phyloP scores from a whole-genome alignment of 2,797 vertebrate species.

The Mus spretus region DNA sequence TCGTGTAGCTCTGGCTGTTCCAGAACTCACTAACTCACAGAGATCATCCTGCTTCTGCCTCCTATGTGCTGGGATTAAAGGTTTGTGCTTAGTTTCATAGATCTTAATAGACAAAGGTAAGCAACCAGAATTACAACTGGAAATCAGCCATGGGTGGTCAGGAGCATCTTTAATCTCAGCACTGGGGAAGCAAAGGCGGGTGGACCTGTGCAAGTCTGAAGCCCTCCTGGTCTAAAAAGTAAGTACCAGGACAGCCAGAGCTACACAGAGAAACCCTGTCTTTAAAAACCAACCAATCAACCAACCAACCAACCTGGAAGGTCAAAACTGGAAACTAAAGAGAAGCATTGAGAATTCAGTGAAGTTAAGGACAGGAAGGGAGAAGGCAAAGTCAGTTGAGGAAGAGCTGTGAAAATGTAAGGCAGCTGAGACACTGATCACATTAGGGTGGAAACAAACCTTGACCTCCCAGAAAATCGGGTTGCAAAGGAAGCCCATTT shows the following conservation, averaged over 20 bases:
- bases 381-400: not conserved
- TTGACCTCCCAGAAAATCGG: not conserved
- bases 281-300: not conserved
- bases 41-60: not conserved
- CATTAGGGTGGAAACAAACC: not conserved
- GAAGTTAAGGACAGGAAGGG: not conserved
- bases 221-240: not conserved
- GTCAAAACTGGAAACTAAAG: not conserved
- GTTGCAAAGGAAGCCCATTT: not conserved
- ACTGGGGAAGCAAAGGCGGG: not conserved
- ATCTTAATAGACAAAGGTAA: not conserved
- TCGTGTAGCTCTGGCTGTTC: not conserved
- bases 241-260: not conserved
- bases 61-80: not conserved
- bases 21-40: not conserved
- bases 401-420: not conserved
- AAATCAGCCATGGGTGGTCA: not conserved
- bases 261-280: not conserved
- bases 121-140: not conserved
- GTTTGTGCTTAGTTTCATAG: not conserved
- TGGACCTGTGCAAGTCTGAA: not conserved
- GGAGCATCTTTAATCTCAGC: not conserved
- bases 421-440: not conserved
- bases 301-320: not conserved
- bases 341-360: not conserved